These are phyloP conservation scores for Puffinus mauretanicus DNA, from an alignment of 2,113 vertebrate genomes.

Conservation along the genomic window DNA sequence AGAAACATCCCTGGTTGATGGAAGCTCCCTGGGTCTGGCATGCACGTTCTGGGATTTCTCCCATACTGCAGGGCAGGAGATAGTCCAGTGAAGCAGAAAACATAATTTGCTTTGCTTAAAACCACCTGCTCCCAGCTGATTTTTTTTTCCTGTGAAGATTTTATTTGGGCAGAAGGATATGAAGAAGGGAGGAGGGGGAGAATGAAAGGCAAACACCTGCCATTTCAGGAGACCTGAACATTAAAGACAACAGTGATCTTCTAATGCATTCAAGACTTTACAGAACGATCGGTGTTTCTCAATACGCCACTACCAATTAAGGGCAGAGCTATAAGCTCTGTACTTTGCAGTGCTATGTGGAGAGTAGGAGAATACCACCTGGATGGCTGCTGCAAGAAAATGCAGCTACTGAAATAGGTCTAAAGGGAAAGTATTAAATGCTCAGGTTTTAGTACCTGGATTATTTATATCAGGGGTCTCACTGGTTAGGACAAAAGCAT, in stretches of 20 bases:
- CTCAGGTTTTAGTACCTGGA: neutral
- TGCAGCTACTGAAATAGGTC: neutral
- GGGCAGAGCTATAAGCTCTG: neutral
- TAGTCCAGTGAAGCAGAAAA: conserved; percentile 35
- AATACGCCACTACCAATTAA: neutral
- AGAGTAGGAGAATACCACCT: neutral
- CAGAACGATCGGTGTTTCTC: neutral
- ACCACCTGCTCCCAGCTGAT: neutral
- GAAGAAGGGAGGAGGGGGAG: neutral
- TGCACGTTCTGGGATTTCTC: neutral
- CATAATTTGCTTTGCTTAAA: conserved; percentile 46
- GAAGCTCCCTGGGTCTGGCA: neutral
- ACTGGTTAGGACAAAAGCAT: neutral
- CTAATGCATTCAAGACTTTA: neutral
- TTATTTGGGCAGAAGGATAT: neutral
- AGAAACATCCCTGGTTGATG: neutral
- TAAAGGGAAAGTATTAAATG: neutral
- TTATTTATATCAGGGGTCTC: neutral
- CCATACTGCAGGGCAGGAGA: neutral
- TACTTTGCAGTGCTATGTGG: neutral
- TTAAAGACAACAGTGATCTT: neutral
- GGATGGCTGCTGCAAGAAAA: neutral
- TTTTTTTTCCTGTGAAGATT: neutral
- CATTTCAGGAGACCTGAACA: neutral
- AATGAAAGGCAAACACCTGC: neutral